These are phyloP conservation scores for Melanotaenia duboulayi DNA, from an alignment of 2,113 vertebrate species.

Conservation along the genomic window DNA sequence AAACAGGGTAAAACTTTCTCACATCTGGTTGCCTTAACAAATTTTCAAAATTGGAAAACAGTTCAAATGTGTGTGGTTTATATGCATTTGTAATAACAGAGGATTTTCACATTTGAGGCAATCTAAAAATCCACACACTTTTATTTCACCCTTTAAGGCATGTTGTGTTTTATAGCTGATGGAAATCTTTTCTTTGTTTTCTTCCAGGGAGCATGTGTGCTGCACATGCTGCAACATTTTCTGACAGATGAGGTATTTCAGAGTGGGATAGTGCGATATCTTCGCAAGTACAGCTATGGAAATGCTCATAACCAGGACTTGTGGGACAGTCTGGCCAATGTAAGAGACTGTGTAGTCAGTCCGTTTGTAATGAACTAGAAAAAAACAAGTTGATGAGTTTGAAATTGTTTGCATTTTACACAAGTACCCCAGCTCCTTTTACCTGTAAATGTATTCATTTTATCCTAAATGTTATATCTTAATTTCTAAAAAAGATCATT, in stretches of 20 bases:
- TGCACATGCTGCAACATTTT: slow-evolving; percentile 85
- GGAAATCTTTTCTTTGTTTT: slow-evolving; percentile 1
- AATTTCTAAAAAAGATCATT: too few species aligned
- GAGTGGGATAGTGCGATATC: slow-evolving; percentile 83
- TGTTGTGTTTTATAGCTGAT: not conserved
- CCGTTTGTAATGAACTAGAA: too few species aligned
- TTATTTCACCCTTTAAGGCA: not conserved
- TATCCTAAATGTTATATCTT: too few species aligned
- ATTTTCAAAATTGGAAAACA: slow-evolving; percentile 9
- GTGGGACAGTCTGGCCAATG: slow-evolving; percentile 83
- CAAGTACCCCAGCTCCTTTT: too few species aligned
- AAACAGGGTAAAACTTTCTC: not conserved
- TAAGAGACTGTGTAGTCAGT: slow-evolving; percentile 45
- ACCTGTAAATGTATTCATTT: too few species aligned
- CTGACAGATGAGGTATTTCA: slow-evolving; percentile 84
- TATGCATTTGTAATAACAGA: not conserved
- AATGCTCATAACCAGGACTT: slow-evolving; percentile 84
- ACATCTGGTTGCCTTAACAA: too few species aligned
- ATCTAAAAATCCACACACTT: not conserved
- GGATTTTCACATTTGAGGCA: not conserved
- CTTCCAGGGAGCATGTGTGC: slow-evolving; percentile 82
- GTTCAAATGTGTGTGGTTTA: not conserved
- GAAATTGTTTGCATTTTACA: too few species aligned
- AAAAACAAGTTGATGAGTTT: too few species aligned
- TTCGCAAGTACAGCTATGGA: slow-evolving; percentile 81